phyloP scores from a whole-genome alignment of 2,888 invertebrate genomes.

The Drosophila greeni region DNA sequence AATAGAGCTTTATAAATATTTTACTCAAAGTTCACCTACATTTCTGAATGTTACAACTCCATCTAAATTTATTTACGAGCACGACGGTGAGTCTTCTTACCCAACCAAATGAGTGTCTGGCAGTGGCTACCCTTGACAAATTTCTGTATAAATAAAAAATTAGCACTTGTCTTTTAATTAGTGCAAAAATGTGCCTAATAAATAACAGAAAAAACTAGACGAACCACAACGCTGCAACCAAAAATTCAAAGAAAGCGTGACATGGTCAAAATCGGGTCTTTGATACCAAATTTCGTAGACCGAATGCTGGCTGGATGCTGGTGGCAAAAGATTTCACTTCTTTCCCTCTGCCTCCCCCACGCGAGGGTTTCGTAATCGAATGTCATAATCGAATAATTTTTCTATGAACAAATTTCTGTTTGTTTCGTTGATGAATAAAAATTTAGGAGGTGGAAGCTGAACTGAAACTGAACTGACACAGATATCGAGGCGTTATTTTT shows the following conservation, averaged over 20 bases:
- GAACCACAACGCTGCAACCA: slow-evolving; percentile 5
- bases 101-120: slow-evolving; percentile 13
- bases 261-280: slow-evolving; percentile 33
- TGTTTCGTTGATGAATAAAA: slow-evolving; percentile 46
- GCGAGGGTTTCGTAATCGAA: slow-evolving; percentile 57
- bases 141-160: slow-evolving; percentile 44
- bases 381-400: slow-evolving; percentile 57
- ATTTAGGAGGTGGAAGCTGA: slow-evolving; percentile 13
- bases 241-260: slow-evolving; percentile 62
- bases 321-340: slow-evolving; percentile 23
- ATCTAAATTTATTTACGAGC: slow-evolving; percentile 1
- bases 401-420: slow-evolving; percentile 36
- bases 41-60: neutral
- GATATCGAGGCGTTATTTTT: slow-evolving; percentile 39
- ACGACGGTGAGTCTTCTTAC: slow-evolving; percentile 5
- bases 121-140: slow-evolving; percentile 52
- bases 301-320: slow-evolving; percentile 6
- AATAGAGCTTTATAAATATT: too few relatives aligned
- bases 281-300: neutral
- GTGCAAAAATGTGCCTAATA: slow-evolving; percentile 49
- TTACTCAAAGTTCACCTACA: neutral
- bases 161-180: slow-evolving; percentile 63
- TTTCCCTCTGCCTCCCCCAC: slow-evolving; percentile 6
- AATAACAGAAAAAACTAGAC: neutral
- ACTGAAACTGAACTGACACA: slow-evolving; percentile 33